These are phyloP conservation scores for Heliconius melpomene DNA, from an alignment of 1,140 invertebrate species.

Conservation along the genomic window DNA sequence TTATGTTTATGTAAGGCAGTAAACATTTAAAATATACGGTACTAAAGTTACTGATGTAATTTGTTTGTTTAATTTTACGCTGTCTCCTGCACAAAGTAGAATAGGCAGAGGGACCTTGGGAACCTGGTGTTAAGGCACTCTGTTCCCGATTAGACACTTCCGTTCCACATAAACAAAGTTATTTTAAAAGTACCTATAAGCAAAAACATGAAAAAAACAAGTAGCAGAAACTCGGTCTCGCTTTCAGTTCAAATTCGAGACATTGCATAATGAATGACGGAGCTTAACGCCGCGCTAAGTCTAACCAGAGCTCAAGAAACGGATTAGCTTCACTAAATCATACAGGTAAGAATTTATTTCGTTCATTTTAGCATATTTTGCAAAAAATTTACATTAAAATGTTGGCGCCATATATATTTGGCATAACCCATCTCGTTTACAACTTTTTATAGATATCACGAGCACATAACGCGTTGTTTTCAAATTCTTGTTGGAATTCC, in stretches of 20 bases:
- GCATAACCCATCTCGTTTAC: slow-evolving; percentile 8
- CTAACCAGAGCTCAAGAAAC: not conserved
- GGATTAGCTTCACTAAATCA: not conserved
- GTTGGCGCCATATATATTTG: slow-evolving; percentile 8
- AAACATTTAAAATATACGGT: not conserved
- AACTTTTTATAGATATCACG: slow-evolving; percentile 3
- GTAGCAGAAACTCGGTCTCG: no score
- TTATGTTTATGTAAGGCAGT: not conserved
- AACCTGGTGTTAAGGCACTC: no score
- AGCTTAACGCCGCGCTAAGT: no score
- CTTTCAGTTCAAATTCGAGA: no score
- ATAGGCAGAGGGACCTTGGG: no score
- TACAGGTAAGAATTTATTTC: not conserved
- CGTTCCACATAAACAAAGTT: no score
- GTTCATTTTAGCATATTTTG: not conserved
- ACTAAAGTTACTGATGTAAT: not conserved
- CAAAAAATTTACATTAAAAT: not conserved
- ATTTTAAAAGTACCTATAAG: no score
- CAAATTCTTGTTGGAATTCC: not conserved
- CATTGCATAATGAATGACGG: no score
- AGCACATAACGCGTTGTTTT: not conserved
- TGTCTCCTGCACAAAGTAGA: no score
- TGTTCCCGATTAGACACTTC: no score
- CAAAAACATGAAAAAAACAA: no score
- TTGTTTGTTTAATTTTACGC: not conserved